Evolutionary conservation across 2,797 vertebrate species (phyloP).

Genomic region (Telmatherina bonti): DNA sequence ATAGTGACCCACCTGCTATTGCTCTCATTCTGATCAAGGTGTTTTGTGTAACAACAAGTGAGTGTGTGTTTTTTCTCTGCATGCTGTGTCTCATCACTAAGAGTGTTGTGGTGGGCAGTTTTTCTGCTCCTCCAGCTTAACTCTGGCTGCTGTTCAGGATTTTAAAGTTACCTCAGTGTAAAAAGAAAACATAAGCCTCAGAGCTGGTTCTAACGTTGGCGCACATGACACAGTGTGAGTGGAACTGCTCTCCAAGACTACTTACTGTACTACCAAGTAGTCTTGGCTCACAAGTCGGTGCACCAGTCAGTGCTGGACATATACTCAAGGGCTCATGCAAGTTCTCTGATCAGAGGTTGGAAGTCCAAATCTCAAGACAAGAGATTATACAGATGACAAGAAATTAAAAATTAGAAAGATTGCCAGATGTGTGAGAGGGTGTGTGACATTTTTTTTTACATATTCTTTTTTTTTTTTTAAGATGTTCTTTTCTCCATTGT

Average conservation of each 20-base stretch:
- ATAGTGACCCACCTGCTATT: slow-evolving; percentile 69
- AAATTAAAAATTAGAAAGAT: slow-evolving; percentile 27
- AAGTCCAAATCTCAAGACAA: slow-evolving; percentile 12
- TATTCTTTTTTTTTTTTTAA: slow-evolving; percentile 57
- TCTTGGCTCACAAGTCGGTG: slow-evolving; percentile 22
- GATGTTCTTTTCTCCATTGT: slow-evolving; percentile 63
- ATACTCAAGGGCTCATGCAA: slow-evolving; percentile 10
- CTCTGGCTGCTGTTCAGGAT: slow-evolving; percentile 55
- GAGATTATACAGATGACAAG: slow-evolving; percentile 15
- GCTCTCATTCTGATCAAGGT: slow-evolving; percentile 73
- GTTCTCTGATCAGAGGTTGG: slow-evolving; percentile 10
- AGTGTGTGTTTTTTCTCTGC: slow-evolving; percentile 65
- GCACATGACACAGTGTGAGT: slow-evolving; percentile 20
- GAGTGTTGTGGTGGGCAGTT: slow-evolving; percentile 67
- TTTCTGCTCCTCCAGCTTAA: slow-evolving; percentile 52
- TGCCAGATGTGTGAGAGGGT: slow-evolving; percentile 1
- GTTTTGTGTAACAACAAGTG: slow-evolving; percentile 62
- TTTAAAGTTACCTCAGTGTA: slow-evolving; percentile 18
- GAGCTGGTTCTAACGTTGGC: slow-evolving; percentile 5
- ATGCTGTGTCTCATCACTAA: slow-evolving; percentile 82
- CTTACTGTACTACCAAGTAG: not conserved
- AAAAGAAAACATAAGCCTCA: slow-evolving; percentile 13
- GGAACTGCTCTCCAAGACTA: slow-evolving; percentile 15
- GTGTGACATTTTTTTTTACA: slow-evolving; percentile 30
- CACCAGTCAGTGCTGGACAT: slow-evolving; percentile 32